phyloP scores from a whole-genome alignment of 2,797 vertebrate genomes.

The Buceros bicornis region DNA sequence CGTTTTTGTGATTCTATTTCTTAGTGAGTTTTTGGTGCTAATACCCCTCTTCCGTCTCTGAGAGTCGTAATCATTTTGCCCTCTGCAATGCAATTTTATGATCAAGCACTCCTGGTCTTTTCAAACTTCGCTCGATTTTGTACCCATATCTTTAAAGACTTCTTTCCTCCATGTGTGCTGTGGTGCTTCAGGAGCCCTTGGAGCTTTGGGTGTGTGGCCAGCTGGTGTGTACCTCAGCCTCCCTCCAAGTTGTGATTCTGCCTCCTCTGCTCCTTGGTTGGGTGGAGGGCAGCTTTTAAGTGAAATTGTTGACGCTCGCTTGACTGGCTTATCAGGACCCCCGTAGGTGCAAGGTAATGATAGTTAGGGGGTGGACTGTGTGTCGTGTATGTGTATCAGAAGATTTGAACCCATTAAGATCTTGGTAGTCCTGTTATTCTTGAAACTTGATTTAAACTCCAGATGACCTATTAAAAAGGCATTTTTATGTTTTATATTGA shows the following conservation, averaged over 20 bases:
- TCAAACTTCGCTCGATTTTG: not conserved
- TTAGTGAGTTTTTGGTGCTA: not conserved
- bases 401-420: not conserved
- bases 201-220: not conserved
- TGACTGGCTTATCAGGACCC: not conserved
- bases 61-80: not conserved
- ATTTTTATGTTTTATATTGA: not conserved
- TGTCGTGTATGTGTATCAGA: not conserved
- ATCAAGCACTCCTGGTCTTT: constrained; percentile 1
- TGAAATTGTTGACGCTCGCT: not conserved
- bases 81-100: not conserved
- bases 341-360: not conserved
- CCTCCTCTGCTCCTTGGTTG: not conserved
- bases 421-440: not conserved
- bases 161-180: not conserved
- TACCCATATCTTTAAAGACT: not conserved
- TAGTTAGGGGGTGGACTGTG: not conserved
- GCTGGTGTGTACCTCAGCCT: constrained; percentile 4
- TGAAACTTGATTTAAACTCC: not conserved
- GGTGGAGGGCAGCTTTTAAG: not conserved
- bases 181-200: constrained; percentile 5
- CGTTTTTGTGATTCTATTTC: not conserved
- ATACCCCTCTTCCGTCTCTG: not conserved
- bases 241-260: not conserved
- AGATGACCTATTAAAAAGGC: not conserved